Evolutionary conservation across 2,797 vertebrate species (phyloP).

Genomic region (Aplochiton taeniatus): DNA sequence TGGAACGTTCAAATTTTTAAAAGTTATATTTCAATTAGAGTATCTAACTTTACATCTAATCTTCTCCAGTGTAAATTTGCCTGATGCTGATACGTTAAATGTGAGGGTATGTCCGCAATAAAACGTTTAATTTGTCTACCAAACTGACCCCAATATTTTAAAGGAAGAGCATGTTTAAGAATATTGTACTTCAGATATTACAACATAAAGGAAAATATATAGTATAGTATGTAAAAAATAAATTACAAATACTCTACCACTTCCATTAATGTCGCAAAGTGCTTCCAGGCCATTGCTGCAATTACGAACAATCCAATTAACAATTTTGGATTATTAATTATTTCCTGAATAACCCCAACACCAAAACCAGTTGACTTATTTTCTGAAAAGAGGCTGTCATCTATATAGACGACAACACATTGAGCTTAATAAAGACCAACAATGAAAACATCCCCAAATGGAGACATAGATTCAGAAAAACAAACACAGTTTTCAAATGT

Average conservation of each 20-base stretch:
- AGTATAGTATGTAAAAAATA: neutral
- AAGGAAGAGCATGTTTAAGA: slow-evolving; percentile 14
- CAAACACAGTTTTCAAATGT: slow-evolving; percentile 59
- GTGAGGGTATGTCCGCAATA: neutral
- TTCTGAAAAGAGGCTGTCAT: neutral
- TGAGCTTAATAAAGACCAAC: slow-evolving; percentile 29
- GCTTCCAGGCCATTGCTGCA: too few species aligned
- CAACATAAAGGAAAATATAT: neutral
- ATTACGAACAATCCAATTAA: neutral
- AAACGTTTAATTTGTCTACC: slow-evolving; percentile 18
- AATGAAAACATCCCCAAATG: slow-evolving; percentile 39
- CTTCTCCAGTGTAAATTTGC: slow-evolving; percentile 37
- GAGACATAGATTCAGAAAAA: slow-evolving; percentile 43
- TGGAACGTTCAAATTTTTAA: slow-evolving; percentile 58
- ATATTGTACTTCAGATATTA: neutral
- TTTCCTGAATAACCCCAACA: slow-evolving; percentile 9
- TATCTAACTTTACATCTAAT: slow-evolving; percentile 55
- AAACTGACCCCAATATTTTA: slow-evolving; percentile 26
- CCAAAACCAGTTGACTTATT: too few species aligned
- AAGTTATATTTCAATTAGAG: slow-evolving; percentile 61
- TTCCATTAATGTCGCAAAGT: too few species aligned
- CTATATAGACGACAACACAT: slow-evolving; percentile 24
- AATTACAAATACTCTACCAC: too few species aligned
- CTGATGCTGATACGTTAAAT: slow-evolving; percentile 25
- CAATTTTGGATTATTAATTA: too few species aligned